Percentiles rank a stretch among this genome's conserved stretches.
Evolutionary conservation across 2,113 vertebrate genomes (phyloP).

Genomic region (Jacana jacana): DNA sequence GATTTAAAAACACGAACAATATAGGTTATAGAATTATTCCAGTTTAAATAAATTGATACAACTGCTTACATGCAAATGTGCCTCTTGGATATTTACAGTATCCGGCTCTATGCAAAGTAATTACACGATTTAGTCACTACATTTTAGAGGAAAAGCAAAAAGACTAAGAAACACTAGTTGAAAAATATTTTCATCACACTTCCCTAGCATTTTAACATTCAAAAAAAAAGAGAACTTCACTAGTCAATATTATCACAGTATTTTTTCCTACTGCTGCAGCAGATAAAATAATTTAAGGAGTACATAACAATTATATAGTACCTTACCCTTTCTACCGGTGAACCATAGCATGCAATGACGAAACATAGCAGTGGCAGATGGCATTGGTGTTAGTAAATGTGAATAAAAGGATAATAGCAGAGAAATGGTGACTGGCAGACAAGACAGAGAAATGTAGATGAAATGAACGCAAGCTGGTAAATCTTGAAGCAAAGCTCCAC

Average conservation of each 20-base stretch:
- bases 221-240: background rate
- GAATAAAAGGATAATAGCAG: slow-evolving; percentile 75
- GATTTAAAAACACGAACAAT: background rate
- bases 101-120: slow-evolving; percentile 12
- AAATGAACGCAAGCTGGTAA: slow-evolving; percentile 76
- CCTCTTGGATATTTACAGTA: background rate
- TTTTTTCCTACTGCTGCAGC: background rate
- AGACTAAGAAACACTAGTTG: background rate
- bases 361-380: slow-evolving; percentile 97
- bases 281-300: slow-evolving; percentile 21
- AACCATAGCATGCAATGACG: slow-evolving; percentile 99
- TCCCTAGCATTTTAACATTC: background rate
- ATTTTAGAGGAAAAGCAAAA: slow-evolving; percentile 21
- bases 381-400: slow-evolving; percentile 88
- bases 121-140: background rate
- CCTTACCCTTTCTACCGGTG: slow-evolving; percentile 98
- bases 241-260: background rate
- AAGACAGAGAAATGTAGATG: slow-evolving; percentile 78
- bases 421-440: slow-evolving; percentile 75
- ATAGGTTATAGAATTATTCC: background rate
- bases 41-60: background rate
- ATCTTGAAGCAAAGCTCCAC: slow-evolving; percentile 78
- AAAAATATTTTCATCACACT: slow-evolving; percentile 40
- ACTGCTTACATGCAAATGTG: background rate
- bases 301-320: slow-evolving; percentile 69